Percentiles rank a stretch among this genome's conserved stretches.
These are phyloP conservation scores for Danio tinwini DNA, from an alignment of 2,797 vertebrate genomes.

Conservation along the genomic window DNA sequence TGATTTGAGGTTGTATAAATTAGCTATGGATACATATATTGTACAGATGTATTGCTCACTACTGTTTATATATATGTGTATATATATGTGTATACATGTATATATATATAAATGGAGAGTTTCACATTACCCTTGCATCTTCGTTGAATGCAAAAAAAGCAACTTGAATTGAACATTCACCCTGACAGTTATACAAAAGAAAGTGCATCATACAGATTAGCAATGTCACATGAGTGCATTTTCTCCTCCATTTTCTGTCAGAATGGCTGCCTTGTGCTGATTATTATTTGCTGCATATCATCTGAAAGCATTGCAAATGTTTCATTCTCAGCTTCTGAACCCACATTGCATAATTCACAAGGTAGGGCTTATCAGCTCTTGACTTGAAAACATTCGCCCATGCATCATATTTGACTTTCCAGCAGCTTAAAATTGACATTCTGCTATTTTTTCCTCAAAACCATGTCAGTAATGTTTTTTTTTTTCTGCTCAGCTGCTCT, in stretches of 20 bases:
- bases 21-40: too few species aligned
- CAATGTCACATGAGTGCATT: background rate
- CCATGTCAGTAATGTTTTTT: constrained; percentile 1
- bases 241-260: background rate
- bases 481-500: background rate
- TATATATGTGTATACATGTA: too few species aligned
- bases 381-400: background rate
- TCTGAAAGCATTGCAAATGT: background rate
- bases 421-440: constrained; percentile 8
- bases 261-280: background rate
- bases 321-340: constrained; percentile 7
- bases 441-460: background rate
- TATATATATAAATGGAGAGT: too few species aligned
- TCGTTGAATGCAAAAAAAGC: too few species aligned
- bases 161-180: background rate
- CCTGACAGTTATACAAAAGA: background rate
- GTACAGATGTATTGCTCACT: too few species aligned
- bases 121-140: too few species aligned
- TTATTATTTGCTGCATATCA: background rate
- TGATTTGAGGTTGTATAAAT: too few species aligned
- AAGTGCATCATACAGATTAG: background rate
- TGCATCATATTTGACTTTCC: background rate
- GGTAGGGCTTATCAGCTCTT: background rate
- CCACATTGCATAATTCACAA: background rate
- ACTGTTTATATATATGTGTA: too few species aligned